These are phyloP conservation scores for Oophaga sylvatica DNA, from an alignment of 2,797 vertebrate genomes.

Conservation along the genomic window DNA sequence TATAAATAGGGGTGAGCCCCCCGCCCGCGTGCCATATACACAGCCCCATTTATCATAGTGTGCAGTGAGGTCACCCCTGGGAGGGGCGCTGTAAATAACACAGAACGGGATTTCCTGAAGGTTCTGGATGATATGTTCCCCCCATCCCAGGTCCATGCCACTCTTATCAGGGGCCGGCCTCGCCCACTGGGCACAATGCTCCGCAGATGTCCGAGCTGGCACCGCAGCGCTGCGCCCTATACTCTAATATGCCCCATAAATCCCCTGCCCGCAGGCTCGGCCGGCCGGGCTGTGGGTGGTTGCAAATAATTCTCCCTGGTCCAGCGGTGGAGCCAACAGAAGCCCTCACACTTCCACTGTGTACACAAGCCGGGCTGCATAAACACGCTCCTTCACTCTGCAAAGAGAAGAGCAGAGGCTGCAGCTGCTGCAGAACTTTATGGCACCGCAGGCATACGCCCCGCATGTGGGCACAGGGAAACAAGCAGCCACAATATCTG, in stretches of 20 bases:
- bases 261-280: constrained; percentile 12
- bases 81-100: constrained; percentile 54
- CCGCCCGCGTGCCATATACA: constrained; percentile 47
- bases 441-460: not conserved
- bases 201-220: not conserved
- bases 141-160: not conserved
- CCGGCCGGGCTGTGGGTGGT: constrained; percentile 39
- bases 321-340: constrained; percentile 40
- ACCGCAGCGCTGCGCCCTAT: not conserved
- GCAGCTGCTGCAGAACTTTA: constrained; percentile 24
- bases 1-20: constrained; percentile 59
- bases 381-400: constrained; percentile 19
- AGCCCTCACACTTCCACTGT: constrained; percentile 50
- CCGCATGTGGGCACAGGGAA: not conserved
- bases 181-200: not conserved
- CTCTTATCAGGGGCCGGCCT: not conserved
- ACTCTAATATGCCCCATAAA: constrained; percentile 8
- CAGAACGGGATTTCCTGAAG: constrained; percentile 60
- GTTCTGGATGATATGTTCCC: constrained; percentile 47
- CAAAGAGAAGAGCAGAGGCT: constrained; percentile 5
- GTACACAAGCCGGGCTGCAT: constrained; percentile 31
- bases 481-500: not conserved
- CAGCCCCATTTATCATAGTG: constrained; percentile 55
- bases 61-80: constrained; percentile 58
- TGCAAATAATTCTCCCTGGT: constrained; percentile 44